Evolutionary conservation across 2,113 vertebrate species (phyloP).

Genomic region (Potamarius usumacintae): DNA sequence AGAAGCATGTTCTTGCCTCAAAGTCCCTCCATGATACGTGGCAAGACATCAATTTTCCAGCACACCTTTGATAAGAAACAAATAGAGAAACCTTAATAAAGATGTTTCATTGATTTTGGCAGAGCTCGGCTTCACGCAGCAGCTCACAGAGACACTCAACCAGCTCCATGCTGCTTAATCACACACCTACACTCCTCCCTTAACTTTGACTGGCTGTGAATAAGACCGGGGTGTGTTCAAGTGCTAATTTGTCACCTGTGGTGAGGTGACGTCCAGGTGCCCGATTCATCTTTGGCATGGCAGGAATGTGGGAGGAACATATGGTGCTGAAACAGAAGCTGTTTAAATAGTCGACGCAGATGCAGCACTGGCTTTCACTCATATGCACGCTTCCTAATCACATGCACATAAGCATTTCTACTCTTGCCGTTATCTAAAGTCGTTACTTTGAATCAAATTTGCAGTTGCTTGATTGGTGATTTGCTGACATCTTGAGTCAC

Average conservation of each 20-base stretch:
- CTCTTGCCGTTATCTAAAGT: neutral
- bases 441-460: slow-evolving; percentile 31
- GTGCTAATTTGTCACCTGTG: slow-evolving; percentile 53
- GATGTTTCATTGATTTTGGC: slow-evolving; percentile 4
- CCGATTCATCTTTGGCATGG: slow-evolving; percentile 18
- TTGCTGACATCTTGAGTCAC: neutral
- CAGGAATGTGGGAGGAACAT: slow-evolving; percentile 60
- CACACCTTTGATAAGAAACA: slow-evolving; percentile 24
- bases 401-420: slow-evolving; percentile 1
- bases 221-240: slow-evolving; percentile 46
- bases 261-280: slow-evolving; percentile 17
- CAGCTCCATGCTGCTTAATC: slow-evolving; percentile 52
- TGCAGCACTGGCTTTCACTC: slow-evolving; percentile 1
- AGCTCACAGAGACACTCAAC: slow-evolving; percentile 20
- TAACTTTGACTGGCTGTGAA: slow-evolving; percentile 13
- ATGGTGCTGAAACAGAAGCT: slow-evolving; percentile 58
- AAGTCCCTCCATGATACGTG: slow-evolving; percentile 60
- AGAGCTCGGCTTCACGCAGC: slow-evolving; percentile 19
- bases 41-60: slow-evolving; percentile 63
- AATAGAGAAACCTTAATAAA: slow-evolving; percentile 66
- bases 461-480: slow-evolving; percentile 27
- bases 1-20: slow-evolving; percentile 56
- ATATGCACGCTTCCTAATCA: slow-evolving; percentile 12
- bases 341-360: slow-evolving; percentile 49
- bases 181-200: slow-evolving; percentile 47